A percentile compares a stretch with the other conserved stretches of the same genome.
These are phyloP conservation scores for Pyxicephalus adspersus DNA, from an alignment of 2,113 vertebrate genomes.

Conservation along the genomic window DNA sequence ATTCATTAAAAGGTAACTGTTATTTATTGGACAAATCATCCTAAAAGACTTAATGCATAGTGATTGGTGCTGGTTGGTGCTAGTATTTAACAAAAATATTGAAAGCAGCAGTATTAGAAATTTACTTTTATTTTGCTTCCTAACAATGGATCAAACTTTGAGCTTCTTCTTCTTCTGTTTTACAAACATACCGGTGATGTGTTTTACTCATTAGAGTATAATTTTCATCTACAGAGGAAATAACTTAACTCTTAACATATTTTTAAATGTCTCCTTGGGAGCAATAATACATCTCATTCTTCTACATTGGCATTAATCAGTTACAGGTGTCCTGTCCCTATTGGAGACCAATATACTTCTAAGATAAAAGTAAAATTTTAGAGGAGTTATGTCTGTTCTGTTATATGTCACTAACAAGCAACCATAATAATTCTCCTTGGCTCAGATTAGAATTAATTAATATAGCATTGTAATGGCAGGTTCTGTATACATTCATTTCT, in stretches of 20 bases:
- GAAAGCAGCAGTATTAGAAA: not conserved
- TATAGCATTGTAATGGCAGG: not conserved
- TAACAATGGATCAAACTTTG: not conserved
- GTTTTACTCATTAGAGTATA: slow-evolving; percentile 16
- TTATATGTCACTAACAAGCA: not conserved
- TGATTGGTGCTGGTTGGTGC: no score
- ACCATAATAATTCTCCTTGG: not conserved
- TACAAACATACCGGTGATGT: not conserved
- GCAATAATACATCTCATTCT: slow-evolving; percentile 9
- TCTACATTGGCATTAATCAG: slow-evolving; percentile 20
- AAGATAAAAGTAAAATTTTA: slow-evolving; percentile 25
- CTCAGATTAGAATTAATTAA: not conserved
- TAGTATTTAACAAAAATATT: not conserved
- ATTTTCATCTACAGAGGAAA: not conserved
- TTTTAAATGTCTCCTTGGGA: slow-evolving; percentile 11
- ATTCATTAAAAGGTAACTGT: no score
- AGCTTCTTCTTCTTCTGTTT: not conserved
- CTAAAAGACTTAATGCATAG: no score
- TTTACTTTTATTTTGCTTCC: no score
- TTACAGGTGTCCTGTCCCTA: slow-evolving; percentile 10
- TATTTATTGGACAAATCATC: no score
- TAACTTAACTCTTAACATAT: not conserved
- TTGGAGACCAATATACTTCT: slow-evolving; percentile 1
- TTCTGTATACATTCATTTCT: slow-evolving; percentile 13
- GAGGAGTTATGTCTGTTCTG: slow-evolving; percentile 17